Conservation (phyloP, 2,888 invertebrate species). For the Onthophagus sagittarius region DNA sequence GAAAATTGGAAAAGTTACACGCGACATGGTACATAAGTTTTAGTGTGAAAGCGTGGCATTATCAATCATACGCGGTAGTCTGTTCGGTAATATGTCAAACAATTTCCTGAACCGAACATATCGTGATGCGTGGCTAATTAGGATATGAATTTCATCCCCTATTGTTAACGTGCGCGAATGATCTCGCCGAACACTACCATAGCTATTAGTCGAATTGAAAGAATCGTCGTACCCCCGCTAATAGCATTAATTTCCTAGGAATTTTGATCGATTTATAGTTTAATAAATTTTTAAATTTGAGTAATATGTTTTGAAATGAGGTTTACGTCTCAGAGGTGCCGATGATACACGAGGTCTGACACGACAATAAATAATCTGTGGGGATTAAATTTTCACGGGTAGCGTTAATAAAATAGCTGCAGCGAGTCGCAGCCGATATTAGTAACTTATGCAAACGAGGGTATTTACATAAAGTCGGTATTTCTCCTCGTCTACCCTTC, state of each 20-base stretch:
- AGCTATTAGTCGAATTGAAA: not conserved
- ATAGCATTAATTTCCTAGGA: not conserved
- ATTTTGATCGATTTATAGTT: not conserved
- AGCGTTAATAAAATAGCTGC: slow-evolving; percentile 5
- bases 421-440: slow-evolving; percentile 6
- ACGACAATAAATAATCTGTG: slow-evolving; percentile 2
- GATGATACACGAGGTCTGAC: not conserved
- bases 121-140: slow-evolving; percentile 19
- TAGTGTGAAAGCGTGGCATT: not conserved
- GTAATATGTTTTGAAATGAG: not conserved
- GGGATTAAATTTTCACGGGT: slow-evolving; percentile 8
- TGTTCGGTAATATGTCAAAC: slow-evolving; percentile 23
- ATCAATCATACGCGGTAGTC: slow-evolving; percentile 7
- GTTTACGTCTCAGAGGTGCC: not conserved
- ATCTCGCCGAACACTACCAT: not conserved
- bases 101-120: slow-evolving; percentile 23
- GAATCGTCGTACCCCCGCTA: not conserved
- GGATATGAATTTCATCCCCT: slow-evolving; percentile 18
- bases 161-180: slow-evolving; percentile 13
- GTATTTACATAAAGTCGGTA: slow-evolving; percentile 11
- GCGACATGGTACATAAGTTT: not conserved
- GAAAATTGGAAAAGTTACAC: not conserved
- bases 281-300: too few relatives aligned
- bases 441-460: slow-evolving; percentile 10
- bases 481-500: not conserved